Conservation (phyloP, 2,888 invertebrate genomes). For the Thyatira batis region DNA sequence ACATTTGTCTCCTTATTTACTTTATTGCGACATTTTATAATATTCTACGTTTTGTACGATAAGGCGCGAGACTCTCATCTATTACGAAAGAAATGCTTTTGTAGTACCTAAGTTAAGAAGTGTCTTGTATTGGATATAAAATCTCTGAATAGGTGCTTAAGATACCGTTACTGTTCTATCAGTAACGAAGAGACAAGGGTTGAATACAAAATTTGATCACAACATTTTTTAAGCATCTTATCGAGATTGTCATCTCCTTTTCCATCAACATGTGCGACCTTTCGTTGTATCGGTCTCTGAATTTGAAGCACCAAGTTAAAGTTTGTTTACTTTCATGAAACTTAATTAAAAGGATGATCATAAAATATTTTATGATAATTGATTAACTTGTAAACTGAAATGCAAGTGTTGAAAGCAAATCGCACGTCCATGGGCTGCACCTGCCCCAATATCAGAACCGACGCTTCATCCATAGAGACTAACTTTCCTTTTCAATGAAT, state of each 20-base stretch:
- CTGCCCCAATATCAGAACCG: constrained; percentile 41
- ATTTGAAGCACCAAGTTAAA: not conserved
- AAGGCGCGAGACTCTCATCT: constrained; percentile 68
- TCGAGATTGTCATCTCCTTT: not conserved
- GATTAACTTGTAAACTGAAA: not conserved
- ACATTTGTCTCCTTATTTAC: constrained; percentile 77
- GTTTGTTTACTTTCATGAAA: not conserved
- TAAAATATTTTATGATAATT: not conserved
- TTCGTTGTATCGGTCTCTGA: not conserved
- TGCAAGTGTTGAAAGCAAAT: not conserved
- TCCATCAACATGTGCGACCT: not conserved
- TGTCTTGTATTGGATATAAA: constrained; percentile 26
- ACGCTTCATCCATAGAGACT: constrained; percentile 37
- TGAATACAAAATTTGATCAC: not conserved
- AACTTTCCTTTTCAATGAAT: constrained; percentile 77
- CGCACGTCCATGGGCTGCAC: constrained; percentile 32
- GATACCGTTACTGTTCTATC: not conserved
- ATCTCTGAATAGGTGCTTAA: constrained; percentile 4
- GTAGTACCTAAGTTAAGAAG: constrained; percentile 52
- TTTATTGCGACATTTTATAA: constrained; percentile 80
- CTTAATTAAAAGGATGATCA: not conserved
- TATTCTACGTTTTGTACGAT: constrained; percentile 73
- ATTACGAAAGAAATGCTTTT: constrained; percentile 60
- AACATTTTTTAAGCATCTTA: not conserved
- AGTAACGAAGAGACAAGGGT: not conserved